Percentiles rank a stretch among this genome's conserved stretches.
phyloP scores from a whole-genome alignment of 2,113 vertebrate genomes.

The Charadrius vociferus region DNA sequence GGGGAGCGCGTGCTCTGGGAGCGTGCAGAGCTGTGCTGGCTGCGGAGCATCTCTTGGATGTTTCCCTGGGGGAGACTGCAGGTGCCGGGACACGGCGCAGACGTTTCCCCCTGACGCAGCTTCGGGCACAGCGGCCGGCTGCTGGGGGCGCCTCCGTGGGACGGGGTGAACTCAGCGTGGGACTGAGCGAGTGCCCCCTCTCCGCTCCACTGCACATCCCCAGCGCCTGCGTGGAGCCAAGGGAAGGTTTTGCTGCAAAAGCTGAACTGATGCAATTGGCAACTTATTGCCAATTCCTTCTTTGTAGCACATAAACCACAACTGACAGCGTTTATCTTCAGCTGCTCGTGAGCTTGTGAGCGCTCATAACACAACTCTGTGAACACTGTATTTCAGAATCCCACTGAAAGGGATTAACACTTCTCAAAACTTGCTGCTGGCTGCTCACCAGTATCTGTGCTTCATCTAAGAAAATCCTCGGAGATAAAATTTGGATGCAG shows the following conservation, averaged over 20 bases:
- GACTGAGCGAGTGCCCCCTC: accelerated
- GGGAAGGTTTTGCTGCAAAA: background rate
- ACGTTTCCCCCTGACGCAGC: background rate
- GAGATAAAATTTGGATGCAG: background rate
- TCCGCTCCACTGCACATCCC: background rate
- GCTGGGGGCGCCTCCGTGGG: background rate
- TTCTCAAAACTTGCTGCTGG: background rate
- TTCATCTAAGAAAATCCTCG: background rate
- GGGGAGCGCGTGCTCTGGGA: too few species aligned
- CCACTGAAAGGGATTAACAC: accelerated
- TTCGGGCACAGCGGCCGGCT: background rate
- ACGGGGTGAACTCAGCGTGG: accelerated
- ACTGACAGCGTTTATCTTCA: accelerated
- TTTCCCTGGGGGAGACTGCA: background rate
- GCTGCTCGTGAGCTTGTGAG: accelerated
- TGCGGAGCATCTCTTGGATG: background rate
- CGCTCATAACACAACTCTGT: accelerated
- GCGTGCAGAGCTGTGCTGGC: accelerated
- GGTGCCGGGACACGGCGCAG: too few species aligned
- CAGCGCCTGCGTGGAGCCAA: too few species aligned
- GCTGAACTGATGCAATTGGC: background rate
- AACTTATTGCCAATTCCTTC: accelerated
- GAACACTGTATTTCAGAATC: accelerated
- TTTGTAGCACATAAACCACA: accelerated
- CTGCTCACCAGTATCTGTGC: background rate